These are phyloP conservation scores for Emys orbicularis DNA, from an alignment of 2,797 vertebrate genomes.

Conservation along the genomic window DNA sequence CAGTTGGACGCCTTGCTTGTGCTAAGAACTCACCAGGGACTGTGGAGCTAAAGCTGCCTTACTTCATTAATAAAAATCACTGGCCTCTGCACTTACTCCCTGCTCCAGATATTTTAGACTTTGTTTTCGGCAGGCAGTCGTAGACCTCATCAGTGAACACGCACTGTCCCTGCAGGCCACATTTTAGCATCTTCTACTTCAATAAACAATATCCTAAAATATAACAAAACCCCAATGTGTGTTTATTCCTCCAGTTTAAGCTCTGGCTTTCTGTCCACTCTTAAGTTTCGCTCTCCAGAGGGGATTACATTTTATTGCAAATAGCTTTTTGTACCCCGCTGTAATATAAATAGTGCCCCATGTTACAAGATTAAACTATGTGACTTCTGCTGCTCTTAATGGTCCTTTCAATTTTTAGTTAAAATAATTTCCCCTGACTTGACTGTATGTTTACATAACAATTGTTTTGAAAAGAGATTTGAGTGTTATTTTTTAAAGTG, in stretches of 20 bases:
- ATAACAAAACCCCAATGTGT: not conserved
- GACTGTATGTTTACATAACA: slow-evolving; percentile 27
- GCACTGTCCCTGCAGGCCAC: not conserved
- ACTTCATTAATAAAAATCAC: not conserved
- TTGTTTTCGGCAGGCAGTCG: slow-evolving; percentile 18
- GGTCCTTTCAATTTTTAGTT: slow-evolving; percentile 45
- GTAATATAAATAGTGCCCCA: slow-evolving; percentile 6
- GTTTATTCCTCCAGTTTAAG: slow-evolving; percentile 70
- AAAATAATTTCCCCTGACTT: slow-evolving; percentile 47
- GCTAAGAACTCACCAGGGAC: not conserved
- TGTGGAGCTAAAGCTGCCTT: not conserved
- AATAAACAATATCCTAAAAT: slow-evolving; percentile 62
- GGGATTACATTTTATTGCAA: slow-evolving; percentile 47
- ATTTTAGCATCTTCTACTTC: slow-evolving; percentile 47
- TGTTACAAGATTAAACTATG: slow-evolving; percentile 16
- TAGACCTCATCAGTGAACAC: slow-evolving; percentile 23
- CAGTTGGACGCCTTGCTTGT: not conserved
- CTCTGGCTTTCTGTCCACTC: slow-evolving; percentile 60
- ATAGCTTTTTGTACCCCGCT: slow-evolving; percentile 40
- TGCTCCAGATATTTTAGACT: not conserved
- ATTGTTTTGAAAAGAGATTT: not conserved
- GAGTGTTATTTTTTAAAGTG: not conserved
- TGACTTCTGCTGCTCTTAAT: slow-evolving; percentile 37
- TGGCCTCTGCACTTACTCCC: slow-evolving; percentile 5
- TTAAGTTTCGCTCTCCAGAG: slow-evolving; percentile 59